Evolutionary conservation across 2,797 vertebrate genomes (phyloP).

Genomic region (Trachops cirrhosus): DNA sequence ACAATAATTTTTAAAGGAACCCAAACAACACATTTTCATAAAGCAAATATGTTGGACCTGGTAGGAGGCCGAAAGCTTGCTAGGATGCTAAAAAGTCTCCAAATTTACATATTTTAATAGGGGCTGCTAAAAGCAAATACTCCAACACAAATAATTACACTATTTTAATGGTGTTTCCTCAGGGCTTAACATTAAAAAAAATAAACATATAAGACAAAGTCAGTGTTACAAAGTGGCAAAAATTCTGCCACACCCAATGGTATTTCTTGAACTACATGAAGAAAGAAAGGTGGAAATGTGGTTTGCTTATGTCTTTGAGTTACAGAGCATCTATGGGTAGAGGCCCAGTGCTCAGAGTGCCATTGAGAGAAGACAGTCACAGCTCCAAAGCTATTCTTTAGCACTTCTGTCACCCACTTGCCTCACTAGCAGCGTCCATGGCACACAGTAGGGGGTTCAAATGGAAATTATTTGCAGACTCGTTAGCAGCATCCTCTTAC

Average conservation of each 20-base stretch:
- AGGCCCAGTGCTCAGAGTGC: background rate
- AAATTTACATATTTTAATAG: constrained; percentile 78
- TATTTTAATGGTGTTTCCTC: constrained; percentile 81
- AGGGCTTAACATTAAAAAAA: constrained; percentile 54
- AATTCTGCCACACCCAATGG: background rate
- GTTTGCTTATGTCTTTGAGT: background rate
- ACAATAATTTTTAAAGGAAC: constrained; percentile 60
- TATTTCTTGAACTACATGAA: background rate
- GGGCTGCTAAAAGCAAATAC: constrained; percentile 78
- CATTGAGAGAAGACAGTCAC: background rate
- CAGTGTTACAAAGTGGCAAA: constrained; percentile 41
- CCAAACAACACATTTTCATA: constrained; percentile 72
- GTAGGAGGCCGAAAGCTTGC: constrained; percentile 68
- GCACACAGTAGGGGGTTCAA: background rate
- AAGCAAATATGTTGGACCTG: constrained; percentile 68
- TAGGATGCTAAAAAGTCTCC: constrained; percentile 72
- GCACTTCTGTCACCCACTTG: background rate
- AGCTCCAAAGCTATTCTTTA: background rate
- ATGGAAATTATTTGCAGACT: background rate
- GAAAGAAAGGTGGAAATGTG: background rate
- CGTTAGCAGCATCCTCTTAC: background rate
- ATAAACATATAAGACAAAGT: constrained; percentile 43
- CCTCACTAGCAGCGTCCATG: background rate
- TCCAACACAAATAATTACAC: constrained; percentile 79
- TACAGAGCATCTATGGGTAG: background rate